Evolutionary conservation across 2,113 vertebrate genomes (phyloP), one percentile per base, ranked within the genome.

Genomic region (Phaethon lepturus): DNA sequence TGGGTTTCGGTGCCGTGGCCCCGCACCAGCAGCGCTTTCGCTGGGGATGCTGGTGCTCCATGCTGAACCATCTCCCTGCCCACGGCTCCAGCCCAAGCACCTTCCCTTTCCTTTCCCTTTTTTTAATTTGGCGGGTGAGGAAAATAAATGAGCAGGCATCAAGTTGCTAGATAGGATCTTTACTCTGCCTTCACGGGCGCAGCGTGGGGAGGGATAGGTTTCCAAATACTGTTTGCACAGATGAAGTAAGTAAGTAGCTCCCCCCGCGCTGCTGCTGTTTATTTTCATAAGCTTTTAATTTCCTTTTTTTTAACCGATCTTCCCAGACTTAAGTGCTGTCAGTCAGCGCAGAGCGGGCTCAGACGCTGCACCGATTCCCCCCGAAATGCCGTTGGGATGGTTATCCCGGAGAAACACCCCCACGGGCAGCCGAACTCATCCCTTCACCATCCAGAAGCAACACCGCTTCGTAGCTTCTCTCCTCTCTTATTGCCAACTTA

Each of bases 201-300:
- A 17, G 44, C 64, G 6, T 0, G 0, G 82, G 92, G 80, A 95
- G 60, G 60, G 96, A 89, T 93, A 17, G 26, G 74, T 85, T 96
- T 95, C 93, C 95, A 90, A 71, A 42, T 7, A 1, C 49, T 91
- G 86, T 97, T 96, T 96, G 96, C 77, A 94, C 89, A 94, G 94
- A 95, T 76, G 91, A 95, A 91, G 86, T 12, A 9, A 83, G 28
- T 17, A 13, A 84, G 49, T 11, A 11, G 63, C 31, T 82, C n/a
- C 42, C 26, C 35, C 35, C 1, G 0, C 2, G 13, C 76, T 1
- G 6, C 82, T 4, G 42, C 71, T 1, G 0, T 86, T 94, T 91
- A 35, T 95, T 97, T 96, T 64, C 58, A 44, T 25, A 91, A 88
- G 66, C 22, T 87, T 95, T 95, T 95, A 56, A 87, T 95, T 92